These are phyloP conservation scores for Anas platyrhynchos DNA, from an alignment of 2,113 vertebrate species.

Conservation along the genomic window DNA sequence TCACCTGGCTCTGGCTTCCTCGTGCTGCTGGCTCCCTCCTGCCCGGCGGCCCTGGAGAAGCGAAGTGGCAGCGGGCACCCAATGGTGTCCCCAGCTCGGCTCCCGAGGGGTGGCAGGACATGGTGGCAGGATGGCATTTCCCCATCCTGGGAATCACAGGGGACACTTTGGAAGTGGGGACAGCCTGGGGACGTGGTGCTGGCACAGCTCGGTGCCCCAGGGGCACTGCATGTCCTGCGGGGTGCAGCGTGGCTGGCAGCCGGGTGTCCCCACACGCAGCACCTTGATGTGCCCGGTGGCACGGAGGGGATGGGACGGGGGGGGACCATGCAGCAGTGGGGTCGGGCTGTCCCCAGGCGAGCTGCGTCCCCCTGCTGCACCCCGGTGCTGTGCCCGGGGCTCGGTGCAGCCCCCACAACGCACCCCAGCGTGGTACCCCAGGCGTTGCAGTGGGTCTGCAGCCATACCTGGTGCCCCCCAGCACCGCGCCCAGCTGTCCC, in stretches of 20 bases:
- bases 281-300: too few relatives aligned
- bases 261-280: too few relatives aligned
- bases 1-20: too few relatives aligned
- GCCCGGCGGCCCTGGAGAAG: too few relatives aligned
- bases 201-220: too few relatives aligned
- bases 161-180: neutral
- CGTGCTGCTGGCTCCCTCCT: too few relatives aligned
- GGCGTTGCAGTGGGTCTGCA: neutral
- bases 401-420: neutral
- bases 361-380: neutral
- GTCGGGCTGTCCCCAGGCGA: accelerated
- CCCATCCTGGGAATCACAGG: neutral
- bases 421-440: neutral
- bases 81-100: too few relatives aligned
- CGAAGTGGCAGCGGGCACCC: neutral
- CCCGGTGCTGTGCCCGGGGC: neutral
- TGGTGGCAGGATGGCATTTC: too few relatives aligned
- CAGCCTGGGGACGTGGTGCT: neutral
- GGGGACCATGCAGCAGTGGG: accelerated
- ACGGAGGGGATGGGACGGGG: accelerated
- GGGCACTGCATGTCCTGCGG: too few relatives aligned
- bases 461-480: neutral
- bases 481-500: neutral
- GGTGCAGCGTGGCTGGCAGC: neutral
- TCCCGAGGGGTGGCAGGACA: too few relatives aligned